Evolutionary conservation across 2,797 vertebrate genomes (phyloP).

Genomic region (Coracias cyanogaster): DNA sequence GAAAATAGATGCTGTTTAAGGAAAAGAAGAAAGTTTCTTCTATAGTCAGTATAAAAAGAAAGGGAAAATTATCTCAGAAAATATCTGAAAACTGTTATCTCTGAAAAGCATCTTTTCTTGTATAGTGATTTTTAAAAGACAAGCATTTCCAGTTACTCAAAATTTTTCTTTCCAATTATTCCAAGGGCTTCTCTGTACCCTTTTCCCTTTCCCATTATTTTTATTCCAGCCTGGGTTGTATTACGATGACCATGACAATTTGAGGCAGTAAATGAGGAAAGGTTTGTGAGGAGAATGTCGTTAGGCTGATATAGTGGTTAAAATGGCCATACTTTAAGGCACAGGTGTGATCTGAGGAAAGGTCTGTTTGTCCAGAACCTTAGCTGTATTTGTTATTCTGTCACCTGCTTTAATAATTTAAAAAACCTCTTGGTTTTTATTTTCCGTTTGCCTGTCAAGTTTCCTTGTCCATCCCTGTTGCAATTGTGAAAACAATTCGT

Average conservation of each 20-base stretch:
- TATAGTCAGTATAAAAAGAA: not conserved
- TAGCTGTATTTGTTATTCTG: not conserved
- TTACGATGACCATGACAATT: not conserved
- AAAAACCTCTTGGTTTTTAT: not conserved
- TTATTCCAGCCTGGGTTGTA: not conserved
- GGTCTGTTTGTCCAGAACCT: not conserved
- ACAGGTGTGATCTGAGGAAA: not conserved
- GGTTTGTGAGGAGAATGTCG: not conserved
- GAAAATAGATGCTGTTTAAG: not conserved
- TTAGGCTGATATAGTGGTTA: not conserved
- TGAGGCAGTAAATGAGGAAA: not conserved
- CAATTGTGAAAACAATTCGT: not conserved
- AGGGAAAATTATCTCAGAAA: not conserved
- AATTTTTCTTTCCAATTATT: not conserved
- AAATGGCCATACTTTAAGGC: not conserved
- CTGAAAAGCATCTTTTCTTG: not conserved
- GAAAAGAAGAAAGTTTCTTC: not conserved
- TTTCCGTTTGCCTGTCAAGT: not conserved
- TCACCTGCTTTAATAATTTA: not conserved
- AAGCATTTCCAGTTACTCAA: not conserved
- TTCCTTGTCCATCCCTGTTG: not conserved
- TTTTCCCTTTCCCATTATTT: not conserved
- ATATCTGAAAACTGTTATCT: not conserved
- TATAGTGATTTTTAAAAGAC: not conserved
- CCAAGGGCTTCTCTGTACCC: not conserved